Base-by-base conservation (phyloP, 2,113 vertebrate genomes). In the Atlantisia rogersi region DNA sequence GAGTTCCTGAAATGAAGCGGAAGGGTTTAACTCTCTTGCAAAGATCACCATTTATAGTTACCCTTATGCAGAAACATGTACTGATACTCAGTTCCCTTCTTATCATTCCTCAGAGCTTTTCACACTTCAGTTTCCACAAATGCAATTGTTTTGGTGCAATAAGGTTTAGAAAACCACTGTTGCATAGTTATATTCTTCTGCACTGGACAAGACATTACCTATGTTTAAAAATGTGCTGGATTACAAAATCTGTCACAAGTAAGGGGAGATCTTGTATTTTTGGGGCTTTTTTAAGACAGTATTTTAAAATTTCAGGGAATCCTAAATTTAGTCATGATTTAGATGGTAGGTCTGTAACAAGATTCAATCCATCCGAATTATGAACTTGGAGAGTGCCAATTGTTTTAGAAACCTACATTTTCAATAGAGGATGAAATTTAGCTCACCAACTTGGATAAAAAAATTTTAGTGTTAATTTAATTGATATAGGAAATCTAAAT, bases 71-170 rank as follows among this genome's bases (percentile, higher is more conserved):
- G 95, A 90, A 93, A 64, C 37, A 50, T 89, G 46, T 88, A 42
- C 65, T 88, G 22, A 86, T 96, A 77, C 37, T 91, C 53, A 90
- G 35, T 86, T 96, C 77, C 58, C 64, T 96, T 87, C 85, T 94
- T 91, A 86, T 92, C 39, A 92, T 96, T 95, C 92, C 73, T 88
- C 69, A 96, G 60, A 86, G 63, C 76, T 82, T 94, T 95, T 95
- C 81, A 94, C 73, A 85, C 85, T 93, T 93, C 86, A 94, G 28
- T 95, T 86, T 95, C 78, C 73, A 96, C 60, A 94, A 86, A 90
- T 76, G 82, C 82, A 92, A 85, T 92, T 96, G 77, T 91, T 97
- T 95, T 90, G 62, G 50, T 95, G 53, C 87, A 95, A 24, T 96
- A 91, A 91, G 42, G 15, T 93, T 94, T 79, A 75, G 86, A 93